Conservation (phyloP, 2,797 vertebrate genomes). For the Odontamblyopus lacepedii region DNA sequence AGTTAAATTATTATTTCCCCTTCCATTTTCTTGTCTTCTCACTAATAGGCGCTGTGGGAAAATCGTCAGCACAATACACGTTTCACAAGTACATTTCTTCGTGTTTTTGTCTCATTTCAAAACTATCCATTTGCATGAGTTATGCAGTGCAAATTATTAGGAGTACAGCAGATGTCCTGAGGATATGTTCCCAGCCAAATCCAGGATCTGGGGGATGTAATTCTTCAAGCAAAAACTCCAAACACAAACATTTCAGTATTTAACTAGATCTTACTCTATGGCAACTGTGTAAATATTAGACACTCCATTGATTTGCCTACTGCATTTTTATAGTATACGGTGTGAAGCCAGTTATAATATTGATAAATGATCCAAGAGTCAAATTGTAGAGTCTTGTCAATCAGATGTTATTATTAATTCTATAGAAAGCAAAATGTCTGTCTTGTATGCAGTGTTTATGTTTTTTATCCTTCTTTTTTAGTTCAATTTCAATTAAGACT, state of each 20-base stretch:
- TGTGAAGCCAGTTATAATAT: conserved; percentile 1
- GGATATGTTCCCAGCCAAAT: conserved; percentile 28
- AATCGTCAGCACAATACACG: conserved; percentile 7
- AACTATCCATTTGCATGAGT: conserved; percentile 36
- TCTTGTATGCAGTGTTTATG: background rate
- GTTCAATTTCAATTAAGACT: background rate
- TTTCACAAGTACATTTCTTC: conserved; percentile 16
- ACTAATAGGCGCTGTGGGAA: conserved; percentile 3
- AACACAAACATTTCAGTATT: conserved; percentile 13
- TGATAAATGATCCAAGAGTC: conserved; percentile 5
- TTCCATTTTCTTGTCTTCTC: background rate
- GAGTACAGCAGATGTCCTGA: conserved; percentile 33
- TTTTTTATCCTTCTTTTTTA: background rate
- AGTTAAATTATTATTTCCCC: background rate
- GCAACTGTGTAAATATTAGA: background rate
- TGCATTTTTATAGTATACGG: background rate
- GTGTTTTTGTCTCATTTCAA: conserved; percentile 20
- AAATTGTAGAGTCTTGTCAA: background rate
- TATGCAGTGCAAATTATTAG: conserved; percentile 43
- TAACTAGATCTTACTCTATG: background rate
- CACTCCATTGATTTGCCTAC: conserved; percentile 1
- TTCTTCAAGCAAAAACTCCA: conserved; percentile 13
- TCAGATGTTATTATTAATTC: background rate
- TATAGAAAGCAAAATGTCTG: background rate
- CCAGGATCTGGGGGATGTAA: conserved; percentile 13